A percentile compares a stretch with the other conserved stretches of the same genome.
Conservation (phyloP, 2,888 invertebrate genomes). For the Agrochola lota region DNA sequence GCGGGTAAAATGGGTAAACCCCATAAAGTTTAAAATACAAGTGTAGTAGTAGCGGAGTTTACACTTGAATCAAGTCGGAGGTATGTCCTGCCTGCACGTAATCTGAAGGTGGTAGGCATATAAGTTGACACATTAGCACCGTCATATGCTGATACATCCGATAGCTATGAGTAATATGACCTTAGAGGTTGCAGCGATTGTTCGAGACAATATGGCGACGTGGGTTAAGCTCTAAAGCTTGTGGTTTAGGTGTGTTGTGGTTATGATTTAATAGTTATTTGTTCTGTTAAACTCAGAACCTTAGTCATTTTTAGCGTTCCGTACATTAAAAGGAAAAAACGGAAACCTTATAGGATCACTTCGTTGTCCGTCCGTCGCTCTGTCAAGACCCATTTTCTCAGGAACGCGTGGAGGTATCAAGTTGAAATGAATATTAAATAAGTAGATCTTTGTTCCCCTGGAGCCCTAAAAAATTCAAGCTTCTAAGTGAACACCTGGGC, state of each 20-base stretch:
- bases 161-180: slow-evolving; percentile 33
- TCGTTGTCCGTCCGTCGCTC: too few relatives aligned
- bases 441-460: too few relatives aligned
- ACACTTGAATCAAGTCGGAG: not conserved
- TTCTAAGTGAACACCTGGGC: too few relatives aligned
- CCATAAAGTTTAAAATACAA: too few relatives aligned
- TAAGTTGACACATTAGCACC: slow-evolving; percentile 20
- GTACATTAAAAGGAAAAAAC: too few relatives aligned
- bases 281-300: not conserved
- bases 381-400: too few relatives aligned
- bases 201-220: slow-evolving; percentile 26
- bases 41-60: not conserved
- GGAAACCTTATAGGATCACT: too few relatives aligned
- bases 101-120: slow-evolving; percentile 11
- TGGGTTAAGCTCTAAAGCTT: not conserved
- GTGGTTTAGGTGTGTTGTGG: slow-evolving; percentile 18
- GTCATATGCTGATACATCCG: slow-evolving; percentile 11
- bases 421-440: too few relatives aligned
- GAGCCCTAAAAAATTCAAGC: too few relatives aligned
- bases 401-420: too few relatives aligned
- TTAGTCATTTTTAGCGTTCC: too few relatives aligned
- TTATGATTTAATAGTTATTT: slow-evolving; percentile 4
- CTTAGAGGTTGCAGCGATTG: slow-evolving; percentile 14
- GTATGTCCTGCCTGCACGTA: not conserved
- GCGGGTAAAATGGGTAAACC: too few relatives aligned